Evolutionary conservation across 2,888 invertebrate species (phyloP).

Genomic region (Cantharis lateralis): DNA sequence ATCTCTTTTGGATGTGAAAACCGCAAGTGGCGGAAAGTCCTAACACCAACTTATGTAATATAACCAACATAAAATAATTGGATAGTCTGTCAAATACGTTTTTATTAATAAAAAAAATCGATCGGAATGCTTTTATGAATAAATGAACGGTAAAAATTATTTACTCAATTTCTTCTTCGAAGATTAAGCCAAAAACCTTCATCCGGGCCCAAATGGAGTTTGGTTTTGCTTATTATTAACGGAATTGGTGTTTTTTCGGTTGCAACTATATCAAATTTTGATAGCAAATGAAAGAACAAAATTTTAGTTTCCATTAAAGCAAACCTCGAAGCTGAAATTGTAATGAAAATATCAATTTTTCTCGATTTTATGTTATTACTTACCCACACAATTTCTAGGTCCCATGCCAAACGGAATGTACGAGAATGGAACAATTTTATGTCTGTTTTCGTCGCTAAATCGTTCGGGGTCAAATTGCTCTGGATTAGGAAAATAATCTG

Average conservation of each 20-base stretch:
- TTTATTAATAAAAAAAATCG: too few species aligned
- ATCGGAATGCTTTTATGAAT: too few species aligned
- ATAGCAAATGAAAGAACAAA: conserved; percentile 40
- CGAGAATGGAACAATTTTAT: background rate
- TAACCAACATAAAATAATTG: too few species aligned
- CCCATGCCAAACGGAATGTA: background rate
- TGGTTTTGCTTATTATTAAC: conserved; percentile 31
- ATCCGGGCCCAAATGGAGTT: conserved; percentile 36
- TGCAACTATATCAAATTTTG: conserved; percentile 44
- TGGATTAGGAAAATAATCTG: background rate
- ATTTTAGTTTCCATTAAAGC: conserved; percentile 33
- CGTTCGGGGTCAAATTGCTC: background rate
- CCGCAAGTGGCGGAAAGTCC: too few species aligned
- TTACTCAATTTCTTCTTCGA: conserved; percentile 28
- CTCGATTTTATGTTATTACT: background rate
- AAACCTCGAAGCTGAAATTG: conserved; percentile 42
- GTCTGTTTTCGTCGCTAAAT: too few species aligned
- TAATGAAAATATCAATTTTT: conserved; percentile 20
- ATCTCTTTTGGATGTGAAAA: too few species aligned
- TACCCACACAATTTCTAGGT: background rate
- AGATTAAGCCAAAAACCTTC: conserved; percentile 44
- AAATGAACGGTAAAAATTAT: too few species aligned
- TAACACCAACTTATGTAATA: too few species aligned
- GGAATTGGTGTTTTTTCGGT: conserved; percentile 44
- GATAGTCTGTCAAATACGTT: too few species aligned